Evolutionary conservation across 1,140 invertebrate species (phyloP).

Genomic region (Nomia melanderi): DNA sequence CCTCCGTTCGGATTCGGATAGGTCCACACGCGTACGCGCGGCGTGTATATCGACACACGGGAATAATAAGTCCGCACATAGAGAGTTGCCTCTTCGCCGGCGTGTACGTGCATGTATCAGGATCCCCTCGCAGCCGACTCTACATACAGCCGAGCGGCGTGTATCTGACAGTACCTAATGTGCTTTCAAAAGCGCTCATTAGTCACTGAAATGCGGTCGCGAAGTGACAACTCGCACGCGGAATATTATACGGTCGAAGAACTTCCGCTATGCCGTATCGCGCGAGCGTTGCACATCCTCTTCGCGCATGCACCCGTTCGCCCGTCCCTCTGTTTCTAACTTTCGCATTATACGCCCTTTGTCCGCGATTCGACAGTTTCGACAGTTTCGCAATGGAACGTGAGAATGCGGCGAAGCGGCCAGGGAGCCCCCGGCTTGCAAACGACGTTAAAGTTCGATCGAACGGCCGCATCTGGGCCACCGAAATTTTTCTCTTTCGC

Average conservation of each 20-base stretch:
- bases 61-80: conserved; percentile 9
- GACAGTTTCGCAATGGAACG: conserved; percentile 75
- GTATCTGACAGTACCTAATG: conserved; percentile 68
- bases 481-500: conserved; percentile 55
- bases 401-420: conserved; percentile 67
- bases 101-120: conserved; percentile 47
- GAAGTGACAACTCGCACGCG: conserved; percentile 75
- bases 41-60: too few species aligned
- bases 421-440: conserved; percentile 69
- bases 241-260: conserved; percentile 74
- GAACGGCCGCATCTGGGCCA: conserved; percentile 55
- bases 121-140: conserved; percentile 34
- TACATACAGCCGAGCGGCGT: conserved; percentile 55
- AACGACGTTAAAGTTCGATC: conserved; percentile 77
- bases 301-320: conserved; percentile 31
- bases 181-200: conserved; percentile 78
- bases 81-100: neutral
- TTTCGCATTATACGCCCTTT: conserved; percentile 78
- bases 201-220: conserved; percentile 76
- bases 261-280: conserved; percentile 74
- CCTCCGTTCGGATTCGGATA: too few species aligned
- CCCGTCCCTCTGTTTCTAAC: conserved; percentile 70
- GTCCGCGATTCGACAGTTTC: conserved; percentile 78
- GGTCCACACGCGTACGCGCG: too few species aligned
- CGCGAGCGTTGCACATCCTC: conserved; percentile 58